phyloP scores from a whole-genome alignment of 2,888 invertebrate species.

The Oscheius sp. region DNA sequence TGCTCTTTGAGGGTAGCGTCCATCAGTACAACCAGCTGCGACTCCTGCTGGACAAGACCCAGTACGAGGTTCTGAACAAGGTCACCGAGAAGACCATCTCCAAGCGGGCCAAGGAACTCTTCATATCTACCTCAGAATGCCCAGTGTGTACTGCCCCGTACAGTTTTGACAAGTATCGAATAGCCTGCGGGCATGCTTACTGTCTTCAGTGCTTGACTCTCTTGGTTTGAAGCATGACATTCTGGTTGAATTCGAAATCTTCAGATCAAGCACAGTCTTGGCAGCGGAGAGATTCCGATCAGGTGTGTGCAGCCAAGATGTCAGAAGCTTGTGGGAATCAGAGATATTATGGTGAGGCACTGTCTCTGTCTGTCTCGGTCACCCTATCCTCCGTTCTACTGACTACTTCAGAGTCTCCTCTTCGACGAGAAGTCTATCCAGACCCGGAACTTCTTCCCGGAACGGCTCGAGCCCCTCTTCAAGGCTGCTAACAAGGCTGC shows the following conservation, averaged over 20 bases:
- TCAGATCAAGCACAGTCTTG: conserved; percentile 1
- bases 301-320: not conserved
- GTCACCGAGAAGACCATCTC: not conserved
- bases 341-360: conserved; percentile 9
- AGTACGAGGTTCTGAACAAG: conserved; percentile 7
- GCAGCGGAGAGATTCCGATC: not conserved
- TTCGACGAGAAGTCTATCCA: conserved; percentile 16
- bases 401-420: not conserved
- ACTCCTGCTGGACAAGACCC: conserved; percentile 14
- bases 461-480: conserved; percentile 8
- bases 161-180: not conserved
- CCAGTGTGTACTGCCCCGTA: conserved; percentile 8
- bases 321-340: not conserved
- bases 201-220: conserved; percentile 22
- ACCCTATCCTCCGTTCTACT: not conserved
- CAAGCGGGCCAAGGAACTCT: not conserved
- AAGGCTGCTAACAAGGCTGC: not conserved
- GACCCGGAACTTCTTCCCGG: conserved; percentile 2
- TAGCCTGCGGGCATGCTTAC: conserved; percentile 23
- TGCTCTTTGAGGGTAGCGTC: conserved; percentile 15
- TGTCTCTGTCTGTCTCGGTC: not conserved
- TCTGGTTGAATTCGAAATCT: not conserved
- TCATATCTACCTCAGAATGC: not conserved
- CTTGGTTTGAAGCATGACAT: not conserved
- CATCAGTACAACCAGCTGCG: conserved; percentile 21